phyloP scores from a whole-genome alignment of 2,888 invertebrate species.

The Xanthorhoe spadicearia region DNA sequence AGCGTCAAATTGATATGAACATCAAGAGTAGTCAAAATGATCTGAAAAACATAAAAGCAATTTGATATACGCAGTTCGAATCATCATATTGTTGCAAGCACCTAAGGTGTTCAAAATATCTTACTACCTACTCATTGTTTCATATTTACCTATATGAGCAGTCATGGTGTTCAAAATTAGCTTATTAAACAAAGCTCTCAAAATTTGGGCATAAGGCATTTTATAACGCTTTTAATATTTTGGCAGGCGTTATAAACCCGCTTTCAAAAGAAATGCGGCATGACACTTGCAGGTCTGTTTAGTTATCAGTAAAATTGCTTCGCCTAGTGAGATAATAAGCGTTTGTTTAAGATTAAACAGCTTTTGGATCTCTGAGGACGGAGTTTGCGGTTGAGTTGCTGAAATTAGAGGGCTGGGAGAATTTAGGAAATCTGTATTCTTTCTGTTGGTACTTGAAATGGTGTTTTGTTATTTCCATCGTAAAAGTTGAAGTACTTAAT shows the following conservation, averaged over 20 bases:
- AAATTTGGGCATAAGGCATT: too few relatives aligned
- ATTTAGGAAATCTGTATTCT: conserved; percentile 5
- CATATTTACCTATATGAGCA: too few relatives aligned
- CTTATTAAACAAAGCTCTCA: too few relatives aligned
- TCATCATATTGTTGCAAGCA: too few relatives aligned
- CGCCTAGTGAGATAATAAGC: conserved; percentile 45
- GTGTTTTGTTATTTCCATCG: background rate
- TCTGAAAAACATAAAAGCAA: too few relatives aligned
- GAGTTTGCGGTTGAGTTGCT: conserved; percentile 25
- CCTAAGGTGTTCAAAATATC: too few relatives aligned
- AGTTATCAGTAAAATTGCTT: conserved; percentile 49
- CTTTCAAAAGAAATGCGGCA: conserved; percentile 1
- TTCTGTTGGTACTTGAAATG: conserved; percentile 2
- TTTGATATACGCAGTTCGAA: too few relatives aligned
- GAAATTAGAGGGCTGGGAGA: conserved; percentile 13
- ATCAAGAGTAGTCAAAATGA: too few relatives aligned
- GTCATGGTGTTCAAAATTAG: too few relatives aligned
- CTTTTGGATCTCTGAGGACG: conserved; percentile 30
- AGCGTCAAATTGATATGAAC: too few relatives aligned
- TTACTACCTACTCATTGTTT: too few relatives aligned
- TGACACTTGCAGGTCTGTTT: conserved; percentile 51
- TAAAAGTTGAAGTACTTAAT: background rate
- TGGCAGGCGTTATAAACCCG: conserved; percentile 3
- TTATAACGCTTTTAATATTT: background rate
- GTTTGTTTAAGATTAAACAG: conserved; percentile 41